Conservation (phyloP, 2,888 invertebrate genomes). For the Crepidodera aurea region DNA sequence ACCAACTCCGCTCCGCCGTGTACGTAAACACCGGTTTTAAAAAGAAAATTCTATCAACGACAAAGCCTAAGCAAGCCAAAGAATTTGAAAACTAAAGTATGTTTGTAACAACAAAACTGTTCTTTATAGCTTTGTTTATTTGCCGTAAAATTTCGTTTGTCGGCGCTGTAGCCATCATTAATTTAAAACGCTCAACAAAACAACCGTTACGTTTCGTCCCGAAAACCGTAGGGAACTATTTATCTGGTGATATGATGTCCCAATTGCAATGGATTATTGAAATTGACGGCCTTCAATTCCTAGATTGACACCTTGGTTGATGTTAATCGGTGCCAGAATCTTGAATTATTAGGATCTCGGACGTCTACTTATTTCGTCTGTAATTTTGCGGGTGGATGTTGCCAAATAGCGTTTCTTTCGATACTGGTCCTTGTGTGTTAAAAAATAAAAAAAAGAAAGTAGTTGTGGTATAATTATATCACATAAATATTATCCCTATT, state of each 20-base stretch:
- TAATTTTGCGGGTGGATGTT: background rate
- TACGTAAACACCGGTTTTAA: no score
- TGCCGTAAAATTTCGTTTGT: no score
- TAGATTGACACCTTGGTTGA: constrained; percentile 15
- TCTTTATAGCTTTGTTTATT: no score
- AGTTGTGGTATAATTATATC: no score
- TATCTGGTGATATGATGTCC: constrained; percentile 3
- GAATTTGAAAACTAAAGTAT: no score
- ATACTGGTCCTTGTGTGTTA: background rate
- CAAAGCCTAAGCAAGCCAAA: no score
- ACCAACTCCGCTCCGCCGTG: no score
- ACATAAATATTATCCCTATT: no score
- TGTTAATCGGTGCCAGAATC: constrained; percentile 1
- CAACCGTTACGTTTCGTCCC: background rate
- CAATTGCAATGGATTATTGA: constrained; percentile 2
- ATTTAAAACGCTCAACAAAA: background rate
- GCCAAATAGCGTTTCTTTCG: constrained; percentile 3
- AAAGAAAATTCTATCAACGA: no score
- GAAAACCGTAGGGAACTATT: constrained; percentile 3
- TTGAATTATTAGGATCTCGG: constrained; percentile 7
- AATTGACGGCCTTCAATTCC: constrained; percentile 19
- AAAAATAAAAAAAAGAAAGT: no score
- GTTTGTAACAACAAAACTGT: no score
- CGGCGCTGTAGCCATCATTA: background rate
- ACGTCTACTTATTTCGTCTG: constrained; percentile 3